Base-by-base conservation (phyloP, 1,140 invertebrate species). In the Drosophila trapezifrons region DNA sequence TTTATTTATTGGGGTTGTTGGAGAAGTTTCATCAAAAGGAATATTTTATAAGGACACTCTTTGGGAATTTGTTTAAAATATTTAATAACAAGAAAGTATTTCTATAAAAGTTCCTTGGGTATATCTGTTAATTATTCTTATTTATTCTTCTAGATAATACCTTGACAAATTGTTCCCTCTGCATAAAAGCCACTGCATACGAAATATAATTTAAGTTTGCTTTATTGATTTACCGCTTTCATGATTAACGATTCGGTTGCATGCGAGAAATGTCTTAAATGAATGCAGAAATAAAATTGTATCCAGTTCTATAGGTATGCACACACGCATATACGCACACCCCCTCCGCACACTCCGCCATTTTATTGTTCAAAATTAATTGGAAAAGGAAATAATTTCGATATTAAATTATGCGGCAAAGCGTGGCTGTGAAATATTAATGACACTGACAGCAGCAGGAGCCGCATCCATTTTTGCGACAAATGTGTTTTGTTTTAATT, bases 321-420 rank as follows among this genome's bases (percentile, higher is more conserved):
- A 27, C 13, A n/a, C 12, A 57, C 25, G n/a, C 47, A 18, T 2
- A 18, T 27, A 10, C 4, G 22, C 47, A 12, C 15, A 15, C n/a
- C 37, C 10, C n/a, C n/a, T n/a, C n/a, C n/a, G 35, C 22, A 35
- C 38, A 35, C 12, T 4, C n/a, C 18, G 15, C 37, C 37, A 54
- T 51, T 64, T 78, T 64, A 78, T 85, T 78, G 80, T 82, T 87
- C 35, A 45, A 79, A 78, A 65, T 76, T 76, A 71, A 80, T 71
- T 59, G 64, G 55, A 56, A 76, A 62, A 59, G 59, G 69, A 56
- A 59, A 57, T 78, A 59, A 76, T 62, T 87, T 55, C 46, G 47
- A 49, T 59, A 72, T 84, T 58, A 59, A 78, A 81, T 78, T 74
- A 86, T 75, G 66, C 47, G 59, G 75, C 35, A 74, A 63, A 70